A percentile compares a stretch with the other conserved stretches of the same genome.
Evolutionary conservation across 2,113 vertebrate species (phyloP).

Genomic region (Chrysemys picta): DNA sequence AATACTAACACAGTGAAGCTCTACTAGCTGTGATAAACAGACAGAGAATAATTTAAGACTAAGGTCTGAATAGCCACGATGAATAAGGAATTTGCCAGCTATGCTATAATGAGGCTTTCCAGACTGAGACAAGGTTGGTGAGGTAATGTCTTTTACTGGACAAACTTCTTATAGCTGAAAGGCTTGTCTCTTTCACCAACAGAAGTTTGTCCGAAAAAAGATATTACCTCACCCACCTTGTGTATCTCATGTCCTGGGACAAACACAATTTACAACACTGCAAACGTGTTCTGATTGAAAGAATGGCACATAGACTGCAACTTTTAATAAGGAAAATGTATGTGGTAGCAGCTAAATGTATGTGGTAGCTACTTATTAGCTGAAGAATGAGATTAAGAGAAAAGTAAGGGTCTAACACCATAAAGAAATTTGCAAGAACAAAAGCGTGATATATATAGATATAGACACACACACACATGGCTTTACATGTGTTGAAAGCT

Average conservation of each 20-base stretch:
- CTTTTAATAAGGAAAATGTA: neutral
- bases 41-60: neutral
- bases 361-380: neutral
- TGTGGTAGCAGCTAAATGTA: neutral
- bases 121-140: too few species aligned
- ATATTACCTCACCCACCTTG: too few species aligned
- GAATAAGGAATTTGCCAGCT: neutral
- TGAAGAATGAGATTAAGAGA: fast-evolving
- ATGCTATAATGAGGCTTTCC: neutral
- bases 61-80: neutral
- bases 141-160: too few species aligned
- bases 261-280: too few species aligned
- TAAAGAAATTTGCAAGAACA: neutral
- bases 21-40: neutral
- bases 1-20: neutral
- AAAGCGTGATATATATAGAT: neutral
- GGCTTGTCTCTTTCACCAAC: too few species aligned
- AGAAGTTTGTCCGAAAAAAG: too few species aligned
- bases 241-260: too few species aligned
- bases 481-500: too few species aligned
- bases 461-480: too few species aligned
- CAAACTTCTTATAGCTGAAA: too few species aligned
- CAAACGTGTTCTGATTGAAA: neutral
- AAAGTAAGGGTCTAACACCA: neutral
- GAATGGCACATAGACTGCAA: neutral